A percentile compares a stretch with the other conserved stretches of the same genome.
Conservation (phyloP, 2,113 vertebrate species). For the Propithecus coquereli region DNA sequence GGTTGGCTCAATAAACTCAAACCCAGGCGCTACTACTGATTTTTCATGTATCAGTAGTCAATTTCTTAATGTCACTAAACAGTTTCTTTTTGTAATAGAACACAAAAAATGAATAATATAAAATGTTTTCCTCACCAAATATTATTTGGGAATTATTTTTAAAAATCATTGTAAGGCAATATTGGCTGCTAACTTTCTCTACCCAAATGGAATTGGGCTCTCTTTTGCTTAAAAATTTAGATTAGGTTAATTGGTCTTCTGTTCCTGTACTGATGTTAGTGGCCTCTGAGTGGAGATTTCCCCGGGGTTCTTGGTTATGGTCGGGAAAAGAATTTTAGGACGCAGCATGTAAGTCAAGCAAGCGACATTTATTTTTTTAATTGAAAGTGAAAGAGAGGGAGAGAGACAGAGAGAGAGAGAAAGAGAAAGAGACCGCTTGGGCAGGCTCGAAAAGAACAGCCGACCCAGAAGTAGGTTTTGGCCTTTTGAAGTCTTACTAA, state of each 20-base stretch:
- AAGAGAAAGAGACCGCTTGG: too few relatives aligned
- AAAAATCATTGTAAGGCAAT: not conserved
- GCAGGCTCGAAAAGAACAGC: too few relatives aligned
- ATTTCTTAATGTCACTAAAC: not conserved
- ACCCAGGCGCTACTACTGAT: not conserved
- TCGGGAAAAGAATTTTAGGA: too few relatives aligned
- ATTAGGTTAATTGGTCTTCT: not conserved
- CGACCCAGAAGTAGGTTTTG: too few relatives aligned
- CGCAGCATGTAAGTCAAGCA: too few relatives aligned
- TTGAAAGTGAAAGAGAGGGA: too few relatives aligned
- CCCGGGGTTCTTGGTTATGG: too few relatives aligned
- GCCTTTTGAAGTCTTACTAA: too few relatives aligned
- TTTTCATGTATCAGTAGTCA: not conserved
- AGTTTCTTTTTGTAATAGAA: not conserved
- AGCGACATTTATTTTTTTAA: too few relatives aligned
- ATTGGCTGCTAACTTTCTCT: not conserved
- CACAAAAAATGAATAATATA: not conserved
- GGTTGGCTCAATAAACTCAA: not conserved
- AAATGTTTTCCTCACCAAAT: not conserved
- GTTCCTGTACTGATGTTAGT: not conserved
- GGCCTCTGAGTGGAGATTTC: too few relatives aligned
- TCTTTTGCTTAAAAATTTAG: not conserved
- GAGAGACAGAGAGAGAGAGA: too few relatives aligned
- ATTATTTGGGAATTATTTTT: not conserved
- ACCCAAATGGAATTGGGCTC: not conserved